phyloP scores from a whole-genome alignment of 2,888 invertebrate species.

The Hirtodrosophila trivittata region DNA sequence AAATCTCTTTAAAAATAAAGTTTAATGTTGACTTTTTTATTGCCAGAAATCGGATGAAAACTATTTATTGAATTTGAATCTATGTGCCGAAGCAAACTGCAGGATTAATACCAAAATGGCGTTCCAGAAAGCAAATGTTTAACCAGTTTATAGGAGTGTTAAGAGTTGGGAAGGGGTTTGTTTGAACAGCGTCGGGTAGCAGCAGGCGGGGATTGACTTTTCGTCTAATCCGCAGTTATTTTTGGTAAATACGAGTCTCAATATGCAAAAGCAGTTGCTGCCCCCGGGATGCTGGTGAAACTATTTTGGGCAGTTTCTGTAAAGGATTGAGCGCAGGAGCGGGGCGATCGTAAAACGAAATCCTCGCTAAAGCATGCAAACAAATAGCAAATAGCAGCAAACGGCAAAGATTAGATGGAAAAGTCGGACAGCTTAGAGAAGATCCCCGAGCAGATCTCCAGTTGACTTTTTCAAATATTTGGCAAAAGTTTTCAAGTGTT shows the following conservation, averaged over 20 bases:
- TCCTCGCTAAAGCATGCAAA: constrained; percentile 77
- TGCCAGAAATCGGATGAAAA: too few species aligned
- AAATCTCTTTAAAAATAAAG: too few species aligned
- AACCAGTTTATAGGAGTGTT: too few species aligned
- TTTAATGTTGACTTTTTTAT: too few species aligned
- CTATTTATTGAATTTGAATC: too few species aligned
- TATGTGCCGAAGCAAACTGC: too few species aligned
- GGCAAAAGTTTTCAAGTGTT: constrained; percentile 65
- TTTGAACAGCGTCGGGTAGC: too few species aligned
- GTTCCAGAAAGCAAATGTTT: too few species aligned
- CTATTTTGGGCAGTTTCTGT: constrained; percentile 23
- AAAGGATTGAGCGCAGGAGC: constrained; percentile 6
- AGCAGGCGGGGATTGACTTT: constrained; percentile 65
- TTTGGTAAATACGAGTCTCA: constrained; percentile 65
- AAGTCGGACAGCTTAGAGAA: constrained; percentile 60
- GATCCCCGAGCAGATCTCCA: constrained; percentile 17
- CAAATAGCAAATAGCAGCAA: constrained; percentile 71
- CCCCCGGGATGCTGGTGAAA: constrained; percentile 28
- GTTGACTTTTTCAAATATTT: constrained; percentile 82
- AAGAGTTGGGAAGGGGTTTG: too few species aligned
- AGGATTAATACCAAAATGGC: too few species aligned
- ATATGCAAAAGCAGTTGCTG: constrained; percentile 45
- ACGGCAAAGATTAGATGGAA: constrained; percentile 58
- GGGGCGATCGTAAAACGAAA: constrained; percentile 62
- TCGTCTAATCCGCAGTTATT: constrained; percentile 60